These are phyloP conservation scores for Syncerus caffer DNA, from an alignment of 2,797 vertebrate genomes.

Conservation along the genomic window DNA sequence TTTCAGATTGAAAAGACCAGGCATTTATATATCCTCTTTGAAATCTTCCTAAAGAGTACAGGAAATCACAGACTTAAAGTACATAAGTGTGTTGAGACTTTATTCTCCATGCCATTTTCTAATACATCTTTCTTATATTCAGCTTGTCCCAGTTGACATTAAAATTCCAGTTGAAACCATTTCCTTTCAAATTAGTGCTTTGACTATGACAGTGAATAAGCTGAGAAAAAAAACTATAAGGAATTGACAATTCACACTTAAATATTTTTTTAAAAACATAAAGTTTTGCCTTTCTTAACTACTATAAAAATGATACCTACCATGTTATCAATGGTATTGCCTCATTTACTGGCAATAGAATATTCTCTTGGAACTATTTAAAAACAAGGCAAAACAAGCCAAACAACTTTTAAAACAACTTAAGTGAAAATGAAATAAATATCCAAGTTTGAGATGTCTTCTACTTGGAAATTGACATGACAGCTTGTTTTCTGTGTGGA, in stretches of 20 bases:
- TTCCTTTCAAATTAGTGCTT: not conserved
- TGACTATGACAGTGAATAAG: not conserved
- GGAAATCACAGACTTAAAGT: conserved; percentile 12
- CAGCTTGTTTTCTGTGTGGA: not conserved
- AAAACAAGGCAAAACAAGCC: not conserved
- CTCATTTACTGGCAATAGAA: not conserved
- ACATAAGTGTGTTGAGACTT: not conserved
- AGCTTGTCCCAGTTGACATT: conserved; percentile 34
- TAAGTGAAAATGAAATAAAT: not conserved
- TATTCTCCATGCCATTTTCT: not conserved
- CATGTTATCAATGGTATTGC: not conserved
- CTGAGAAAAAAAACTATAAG: not conserved
- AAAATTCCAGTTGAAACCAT: conserved; percentile 1
- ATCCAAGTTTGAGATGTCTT: not conserved
- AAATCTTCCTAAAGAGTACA: conserved; percentile 22
- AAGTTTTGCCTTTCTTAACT: not conserved
- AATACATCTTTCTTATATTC: not conserved
- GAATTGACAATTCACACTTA: not conserved
- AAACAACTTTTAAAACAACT: not conserved
- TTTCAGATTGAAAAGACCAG: not conserved
- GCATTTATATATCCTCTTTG: conserved; percentile 15
- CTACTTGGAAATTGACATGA: not conserved
- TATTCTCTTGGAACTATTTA: not conserved
- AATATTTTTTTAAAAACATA: not conserved
- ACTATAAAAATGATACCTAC: not conserved